phyloP scores from a whole-genome alignment of 2,888 invertebrate species.

The Pristionchus entomophagus region DNA sequence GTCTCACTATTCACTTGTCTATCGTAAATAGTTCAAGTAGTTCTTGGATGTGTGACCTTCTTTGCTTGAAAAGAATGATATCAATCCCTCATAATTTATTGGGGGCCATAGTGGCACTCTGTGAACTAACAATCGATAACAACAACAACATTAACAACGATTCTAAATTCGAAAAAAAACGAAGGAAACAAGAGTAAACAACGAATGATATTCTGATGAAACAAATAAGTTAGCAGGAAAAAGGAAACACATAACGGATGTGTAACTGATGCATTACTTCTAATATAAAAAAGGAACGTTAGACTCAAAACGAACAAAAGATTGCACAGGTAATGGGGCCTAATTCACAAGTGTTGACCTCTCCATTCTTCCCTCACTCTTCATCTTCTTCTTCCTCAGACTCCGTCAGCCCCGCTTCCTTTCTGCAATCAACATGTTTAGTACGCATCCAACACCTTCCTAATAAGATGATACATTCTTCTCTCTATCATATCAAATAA shows the following conservation, averaged over 20 bases:
- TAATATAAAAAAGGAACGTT: neutral
- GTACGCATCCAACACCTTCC: neutral
- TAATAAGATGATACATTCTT: neutral
- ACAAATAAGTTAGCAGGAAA: neutral
- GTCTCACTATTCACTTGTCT: too few species aligned
- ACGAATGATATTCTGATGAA: neutral
- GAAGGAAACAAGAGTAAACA: neutral
- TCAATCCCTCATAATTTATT: constrained; percentile 5
- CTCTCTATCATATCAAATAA: neutral
- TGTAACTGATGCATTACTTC: neutral
- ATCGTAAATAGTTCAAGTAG: too few species aligned
- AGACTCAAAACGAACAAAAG: neutral
- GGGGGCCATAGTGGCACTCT: constrained; percentile 30
- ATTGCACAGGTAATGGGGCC: neutral
- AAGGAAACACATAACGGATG: neutral
- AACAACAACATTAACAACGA: constrained; percentile 4
- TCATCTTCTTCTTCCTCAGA: constrained; percentile 33
- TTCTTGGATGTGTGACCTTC: too few species aligned
- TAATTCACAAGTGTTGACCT: neutral
- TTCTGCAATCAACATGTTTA: neutral
- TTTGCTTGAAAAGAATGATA: neutral
- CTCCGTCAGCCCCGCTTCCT: constrained; percentile 2
- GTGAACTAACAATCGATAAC: neutral
- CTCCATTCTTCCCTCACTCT: neutral
- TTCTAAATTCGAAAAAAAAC: neutral